Evolutionary conservation across 2,797 vertebrate species (phyloP).

Genomic region (Amphiprion clarkii): DNA sequence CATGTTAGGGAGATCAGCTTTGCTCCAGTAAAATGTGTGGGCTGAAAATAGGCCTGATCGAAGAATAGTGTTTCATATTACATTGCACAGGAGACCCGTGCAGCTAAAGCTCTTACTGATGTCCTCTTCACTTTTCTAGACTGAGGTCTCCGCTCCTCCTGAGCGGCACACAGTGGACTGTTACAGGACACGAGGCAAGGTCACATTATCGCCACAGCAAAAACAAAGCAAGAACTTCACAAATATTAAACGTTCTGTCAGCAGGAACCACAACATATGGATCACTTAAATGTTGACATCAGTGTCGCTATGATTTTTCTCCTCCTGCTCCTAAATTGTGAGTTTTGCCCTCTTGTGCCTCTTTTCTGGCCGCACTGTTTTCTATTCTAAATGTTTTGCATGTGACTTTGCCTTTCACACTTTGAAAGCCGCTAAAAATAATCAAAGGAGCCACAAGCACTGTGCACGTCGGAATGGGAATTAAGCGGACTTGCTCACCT

Average conservation of each 20-base stretch:
- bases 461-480: slow-evolving; percentile 44
- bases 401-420: slow-evolving; percentile 15
- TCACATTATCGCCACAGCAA: slow-evolving; percentile 39
- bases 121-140: slow-evolving; percentile 67
- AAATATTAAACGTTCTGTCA: background rate
- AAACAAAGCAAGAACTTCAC: background rate
- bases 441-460: slow-evolving; percentile 43
- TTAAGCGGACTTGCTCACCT: slow-evolving; percentile 64
- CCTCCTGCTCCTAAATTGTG: background rate
- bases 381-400: background rate
- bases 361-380: slow-evolving; percentile 8
- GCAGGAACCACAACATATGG: background rate
- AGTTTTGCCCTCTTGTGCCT: slow-evolving; percentile 1
- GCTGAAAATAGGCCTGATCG: slow-evolving; percentile 82
- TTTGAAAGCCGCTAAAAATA: slow-evolving; percentile 54
- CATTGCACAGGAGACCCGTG: slow-evolving; percentile 75
- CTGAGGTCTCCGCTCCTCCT: slow-evolving; percentile 60
- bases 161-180: slow-evolving; percentile 51
- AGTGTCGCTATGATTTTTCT: background rate
- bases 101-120: slow-evolving; percentile 61
- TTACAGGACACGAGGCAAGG: slow-evolving; percentile 57
- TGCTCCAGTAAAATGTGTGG: slow-evolving; percentile 75
- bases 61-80: slow-evolving; percentile 80
- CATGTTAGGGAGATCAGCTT: slow-evolving; percentile 74
- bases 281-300: background rate